Evolutionary conservation across 2,888 invertebrate species (phyloP).

Genomic region (Gerris lacustris): DNA sequence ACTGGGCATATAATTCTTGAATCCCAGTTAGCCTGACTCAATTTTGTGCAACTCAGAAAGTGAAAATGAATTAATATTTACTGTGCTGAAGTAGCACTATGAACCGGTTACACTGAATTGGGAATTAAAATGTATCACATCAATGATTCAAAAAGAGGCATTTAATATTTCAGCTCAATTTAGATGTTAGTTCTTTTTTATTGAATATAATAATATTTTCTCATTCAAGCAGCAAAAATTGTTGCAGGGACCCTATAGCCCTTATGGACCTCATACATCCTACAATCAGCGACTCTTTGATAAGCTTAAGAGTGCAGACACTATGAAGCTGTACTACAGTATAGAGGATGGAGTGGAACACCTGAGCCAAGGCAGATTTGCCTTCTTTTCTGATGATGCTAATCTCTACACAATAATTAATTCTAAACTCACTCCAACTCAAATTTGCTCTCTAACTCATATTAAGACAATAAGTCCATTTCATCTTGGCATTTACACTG

Average conservation of each 20-base stretch:
- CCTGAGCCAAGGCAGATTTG: background rate
- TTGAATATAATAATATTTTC: too few species aligned
- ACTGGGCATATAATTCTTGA: too few species aligned
- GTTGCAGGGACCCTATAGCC: background rate
- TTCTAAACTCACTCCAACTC: background rate
- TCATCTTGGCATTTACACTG: background rate
- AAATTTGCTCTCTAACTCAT: conserved; percentile 1
- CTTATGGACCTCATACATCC: background rate
- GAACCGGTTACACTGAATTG: too few species aligned
- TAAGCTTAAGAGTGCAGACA: background rate
- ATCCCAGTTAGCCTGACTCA: too few species aligned
- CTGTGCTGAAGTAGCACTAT: too few species aligned
- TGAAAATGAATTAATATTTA: too few species aligned
- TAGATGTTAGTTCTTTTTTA: too few species aligned
- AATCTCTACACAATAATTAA: background rate
- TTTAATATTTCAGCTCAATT: too few species aligned
- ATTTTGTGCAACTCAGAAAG: too few species aligned
- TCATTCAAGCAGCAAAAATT: background rate
- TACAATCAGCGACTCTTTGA: background rate
- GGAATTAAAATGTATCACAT: background rate
- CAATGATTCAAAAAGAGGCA: background rate
- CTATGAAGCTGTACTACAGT: background rate
- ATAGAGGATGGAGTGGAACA: background rate
- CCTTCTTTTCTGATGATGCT: background rate
- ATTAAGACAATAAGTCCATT: conserved; percentile 5